Evolutionary conservation across 2,888 invertebrate species (phyloP).

Genomic region (Hirtodrosophila trivittata): DNA sequence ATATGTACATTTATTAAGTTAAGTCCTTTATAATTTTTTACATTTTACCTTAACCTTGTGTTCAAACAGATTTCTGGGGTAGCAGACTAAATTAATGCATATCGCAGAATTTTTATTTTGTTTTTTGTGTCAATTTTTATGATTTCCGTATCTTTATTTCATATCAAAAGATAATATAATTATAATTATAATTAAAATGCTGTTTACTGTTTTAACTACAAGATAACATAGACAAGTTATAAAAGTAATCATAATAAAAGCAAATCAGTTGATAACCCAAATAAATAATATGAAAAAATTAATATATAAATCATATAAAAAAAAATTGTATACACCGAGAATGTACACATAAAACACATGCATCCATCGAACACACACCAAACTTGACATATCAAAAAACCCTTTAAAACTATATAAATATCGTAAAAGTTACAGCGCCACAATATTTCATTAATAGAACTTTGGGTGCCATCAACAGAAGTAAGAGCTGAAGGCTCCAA

Average conservation of each 20-base stretch:
- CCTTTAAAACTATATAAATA: no score
- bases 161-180: constrained; percentile 65
- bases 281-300: constrained; percentile 32
- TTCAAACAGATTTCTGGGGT: constrained; percentile 81
- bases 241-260: constrained; percentile 63
- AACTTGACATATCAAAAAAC: background rate
- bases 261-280: constrained; percentile 67
- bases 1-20: constrained; percentile 16
- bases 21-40: constrained; percentile 4
- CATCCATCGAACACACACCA: background rate
- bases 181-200: constrained; percentile 47
- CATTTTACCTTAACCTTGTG: constrained; percentile 35
- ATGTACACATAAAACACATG: constrained; percentile 15
- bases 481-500: no score
- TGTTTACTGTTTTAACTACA: constrained; percentile 63
- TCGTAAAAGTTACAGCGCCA: no score
- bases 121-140: constrained; percentile 44
- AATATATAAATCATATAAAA: constrained; percentile 56
- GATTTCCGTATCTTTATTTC: constrained; percentile 57
- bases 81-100: constrained; percentile 84
- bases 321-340: constrained; percentile 50
- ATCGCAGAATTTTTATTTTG: constrained; percentile 52
- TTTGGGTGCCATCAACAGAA: no score
- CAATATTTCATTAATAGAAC: no score
- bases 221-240: constrained; percentile 72